Evolutionary conservation across 2,797 vertebrate species (phyloP).

Genomic region (Liasis olivaceus): DNA sequence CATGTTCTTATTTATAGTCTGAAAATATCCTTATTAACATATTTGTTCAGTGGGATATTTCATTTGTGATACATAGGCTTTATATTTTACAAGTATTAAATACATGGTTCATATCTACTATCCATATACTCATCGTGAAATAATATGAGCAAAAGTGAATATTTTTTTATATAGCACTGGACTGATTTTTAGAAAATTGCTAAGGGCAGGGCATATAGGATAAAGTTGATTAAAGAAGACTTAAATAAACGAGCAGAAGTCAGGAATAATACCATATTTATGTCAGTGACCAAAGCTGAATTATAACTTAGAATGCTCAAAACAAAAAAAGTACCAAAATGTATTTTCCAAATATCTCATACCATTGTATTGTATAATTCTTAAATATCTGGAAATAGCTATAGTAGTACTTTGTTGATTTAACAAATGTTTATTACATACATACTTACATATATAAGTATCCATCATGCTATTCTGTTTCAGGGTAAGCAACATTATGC

Average conservation of each 20-base stretch:
- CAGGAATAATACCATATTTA: neutral
- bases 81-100: neutral
- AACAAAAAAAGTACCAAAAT: neutral
- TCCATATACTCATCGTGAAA: neutral
- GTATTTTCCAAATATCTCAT: neutral
- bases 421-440: neutral
- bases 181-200: neutral
- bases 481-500: neutral
- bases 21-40: neutral
- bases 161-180: neutral
- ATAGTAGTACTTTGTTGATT: neutral
- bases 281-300: neutral
- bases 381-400: neutral
- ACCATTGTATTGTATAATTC: neutral
- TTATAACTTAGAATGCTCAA: neutral
- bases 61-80: neutral
- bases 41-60: neutral
- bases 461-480: neutral
- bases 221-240: neutral
- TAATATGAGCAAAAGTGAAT: neutral
- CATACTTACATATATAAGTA: neutral
- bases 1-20: conserved; percentile 35
- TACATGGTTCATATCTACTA: neutral
- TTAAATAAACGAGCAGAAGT: neutral
- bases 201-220: neutral